Percentiles rank a stretch among this genome's conserved stretches.
Evolutionary conservation across 2,888 invertebrate genomes (phyloP).

Genomic region (Chelonus formosanus): DNA sequence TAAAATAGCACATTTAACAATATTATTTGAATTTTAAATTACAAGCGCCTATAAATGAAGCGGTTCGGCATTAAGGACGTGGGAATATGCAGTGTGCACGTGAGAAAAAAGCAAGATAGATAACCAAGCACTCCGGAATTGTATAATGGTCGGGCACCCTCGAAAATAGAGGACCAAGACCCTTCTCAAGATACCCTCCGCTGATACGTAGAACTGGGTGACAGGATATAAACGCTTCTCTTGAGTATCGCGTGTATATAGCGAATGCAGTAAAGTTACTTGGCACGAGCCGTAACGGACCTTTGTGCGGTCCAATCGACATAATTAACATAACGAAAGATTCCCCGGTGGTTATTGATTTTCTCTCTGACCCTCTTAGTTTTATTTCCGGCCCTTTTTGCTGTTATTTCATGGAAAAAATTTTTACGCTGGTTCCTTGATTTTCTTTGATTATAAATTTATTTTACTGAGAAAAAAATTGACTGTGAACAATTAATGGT

Average conservation of each 20-base stretch:
- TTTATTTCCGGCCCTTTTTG: no score
- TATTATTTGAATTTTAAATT: no score
- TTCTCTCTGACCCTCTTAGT: not conserved
- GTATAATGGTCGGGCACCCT: constrained; percentile 10
- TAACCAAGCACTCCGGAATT: constrained; percentile 3
- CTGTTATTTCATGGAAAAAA: no score
- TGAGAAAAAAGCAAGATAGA: constrained; percentile 1
- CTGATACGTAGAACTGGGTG: constrained; percentile 12
- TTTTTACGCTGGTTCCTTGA: no score
- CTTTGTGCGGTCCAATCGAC: constrained; percentile 15
- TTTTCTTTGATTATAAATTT: no score
- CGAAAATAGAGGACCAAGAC: constrained; percentile 16
- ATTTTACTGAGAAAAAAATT: no score
- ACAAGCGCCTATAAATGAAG: not conserved
- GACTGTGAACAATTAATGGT: no score
- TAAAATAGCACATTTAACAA: no score
- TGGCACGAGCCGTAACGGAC: constrained; percentile 25
- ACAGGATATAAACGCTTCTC: constrained; percentile 5
- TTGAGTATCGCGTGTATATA: constrained; percentile 9
- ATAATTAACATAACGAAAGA: constrained; percentile 20
- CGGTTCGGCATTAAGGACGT: not conserved
- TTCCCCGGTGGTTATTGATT: constrained; percentile 18
- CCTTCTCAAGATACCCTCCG: constrained; percentile 21
- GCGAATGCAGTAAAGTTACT: constrained; percentile 7
- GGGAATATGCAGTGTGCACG: not conserved